phyloP scores from a whole-genome alignment of 2,797 vertebrate species.

The Sciurus carolinensis region DNA sequence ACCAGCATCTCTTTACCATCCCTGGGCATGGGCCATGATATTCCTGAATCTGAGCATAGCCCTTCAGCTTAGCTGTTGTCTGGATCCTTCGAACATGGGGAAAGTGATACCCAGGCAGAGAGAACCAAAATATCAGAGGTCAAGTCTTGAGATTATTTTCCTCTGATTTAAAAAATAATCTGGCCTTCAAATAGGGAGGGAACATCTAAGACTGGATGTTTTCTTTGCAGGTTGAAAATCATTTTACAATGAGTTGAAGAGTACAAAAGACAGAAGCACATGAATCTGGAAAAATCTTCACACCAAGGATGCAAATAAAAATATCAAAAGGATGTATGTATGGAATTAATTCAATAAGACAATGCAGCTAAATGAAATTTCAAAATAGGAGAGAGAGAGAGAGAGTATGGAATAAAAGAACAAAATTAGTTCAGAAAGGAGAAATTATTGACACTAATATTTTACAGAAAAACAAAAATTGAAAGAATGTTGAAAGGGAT shows the following conservation, averaged over 20 bases:
- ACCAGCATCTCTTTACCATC: not conserved
- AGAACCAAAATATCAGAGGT: not conserved
- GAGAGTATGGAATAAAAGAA: not conserved
- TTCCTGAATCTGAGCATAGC: not conserved
- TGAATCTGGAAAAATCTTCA: conserved; percentile 33
- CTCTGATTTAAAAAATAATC: not conserved
- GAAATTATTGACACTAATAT: not conserved
- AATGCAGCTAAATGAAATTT: not conserved
- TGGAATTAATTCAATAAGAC: not conserved
- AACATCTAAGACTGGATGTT: not conserved
- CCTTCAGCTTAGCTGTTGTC: not conserved
- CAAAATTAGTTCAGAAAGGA: not conserved
- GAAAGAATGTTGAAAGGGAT: not conserved
- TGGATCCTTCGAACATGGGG: not conserved
- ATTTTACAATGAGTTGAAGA: not conserved
- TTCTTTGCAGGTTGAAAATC: not conserved
- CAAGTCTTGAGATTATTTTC: not conserved
- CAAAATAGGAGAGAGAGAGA: not conserved
- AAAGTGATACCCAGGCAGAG: not conserved
- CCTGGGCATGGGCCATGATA: not conserved
- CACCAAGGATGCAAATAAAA: not conserved
- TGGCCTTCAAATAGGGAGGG: not conserved
- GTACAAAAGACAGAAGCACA: not conserved
- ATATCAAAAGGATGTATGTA: not conserved
- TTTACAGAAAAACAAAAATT: not conserved